These are phyloP conservation scores for Ochotona curzoniae DNA, from an alignment of 2,113 vertebrate species.

Conservation along the genomic window DNA sequence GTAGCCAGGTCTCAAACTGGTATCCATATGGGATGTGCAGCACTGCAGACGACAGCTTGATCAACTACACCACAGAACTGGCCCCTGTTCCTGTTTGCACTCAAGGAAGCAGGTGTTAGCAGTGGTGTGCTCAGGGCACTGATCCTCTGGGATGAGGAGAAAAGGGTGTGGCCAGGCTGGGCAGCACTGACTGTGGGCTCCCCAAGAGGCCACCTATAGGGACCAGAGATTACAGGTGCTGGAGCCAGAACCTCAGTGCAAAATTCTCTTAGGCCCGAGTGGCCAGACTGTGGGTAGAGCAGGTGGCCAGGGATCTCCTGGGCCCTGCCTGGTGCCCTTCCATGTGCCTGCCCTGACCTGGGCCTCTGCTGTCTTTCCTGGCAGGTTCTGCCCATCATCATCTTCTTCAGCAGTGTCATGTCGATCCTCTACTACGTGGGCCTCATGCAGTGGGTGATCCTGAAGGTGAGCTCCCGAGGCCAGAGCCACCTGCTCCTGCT, in stretches of 20 bases:
- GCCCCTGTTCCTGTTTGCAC: too few species aligned
- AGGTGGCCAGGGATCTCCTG: neutral
- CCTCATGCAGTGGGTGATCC: conserved; percentile 96
- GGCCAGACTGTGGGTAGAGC: too few species aligned
- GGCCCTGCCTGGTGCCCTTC: neutral
- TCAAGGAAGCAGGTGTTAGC: neutral
- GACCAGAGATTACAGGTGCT: too few species aligned
- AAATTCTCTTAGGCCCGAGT: neutral
- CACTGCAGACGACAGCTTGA: too few species aligned
- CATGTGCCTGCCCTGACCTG: fast-evolving
- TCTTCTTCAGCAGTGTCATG: conserved; percentile 98
- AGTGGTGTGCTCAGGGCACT: neutral
- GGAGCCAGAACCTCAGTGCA: neutral
- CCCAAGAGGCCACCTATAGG: too few species aligned
- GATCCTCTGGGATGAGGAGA: too few species aligned
- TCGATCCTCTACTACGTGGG: conserved; percentile 95
- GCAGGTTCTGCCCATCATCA: conserved; percentile 93
- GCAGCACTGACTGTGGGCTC: too few species aligned
- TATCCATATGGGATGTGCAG: too few species aligned
- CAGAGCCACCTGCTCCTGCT: neutral
- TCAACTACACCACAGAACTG: too few species aligned
- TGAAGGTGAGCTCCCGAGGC: conserved; percentile 89
- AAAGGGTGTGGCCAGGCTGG: too few species aligned
- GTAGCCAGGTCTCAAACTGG: too few species aligned
- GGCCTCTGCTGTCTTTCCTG: neutral